phyloP scores from a whole-genome alignment of 2,888 invertebrate genomes.

The Aleiodes leptofemur region DNA sequence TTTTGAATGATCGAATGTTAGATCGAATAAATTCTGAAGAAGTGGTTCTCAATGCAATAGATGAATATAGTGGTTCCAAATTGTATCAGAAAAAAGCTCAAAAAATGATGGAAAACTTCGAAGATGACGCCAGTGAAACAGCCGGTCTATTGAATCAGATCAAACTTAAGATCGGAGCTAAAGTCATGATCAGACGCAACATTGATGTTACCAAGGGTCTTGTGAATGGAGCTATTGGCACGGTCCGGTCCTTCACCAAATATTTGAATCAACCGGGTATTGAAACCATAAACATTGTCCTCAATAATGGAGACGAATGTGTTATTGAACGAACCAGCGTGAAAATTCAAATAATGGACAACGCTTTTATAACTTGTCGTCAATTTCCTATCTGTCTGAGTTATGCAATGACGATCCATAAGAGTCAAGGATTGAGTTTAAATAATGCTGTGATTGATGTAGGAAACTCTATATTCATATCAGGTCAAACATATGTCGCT shows the following conservation, averaged over 20 bases:
- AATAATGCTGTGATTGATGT: conserved; percentile 51
- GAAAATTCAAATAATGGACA: neutral
- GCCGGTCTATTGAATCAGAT: conserved; percentile 55
- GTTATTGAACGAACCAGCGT: neutral
- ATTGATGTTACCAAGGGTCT: neutral
- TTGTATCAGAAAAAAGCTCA: conserved; percentile 47
- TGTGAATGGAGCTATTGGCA: conserved; percentile 23
- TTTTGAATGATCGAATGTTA: conserved; percentile 25
- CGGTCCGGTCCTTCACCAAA: conserved; percentile 29
- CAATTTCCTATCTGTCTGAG: neutral
- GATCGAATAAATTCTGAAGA: conserved; percentile 14
- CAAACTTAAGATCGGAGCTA: conserved; percentile 33
- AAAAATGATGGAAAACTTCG: conserved; percentile 49
- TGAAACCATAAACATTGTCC: conserved; percentile 22
- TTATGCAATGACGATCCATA: neutral
- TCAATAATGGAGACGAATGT: neutral
- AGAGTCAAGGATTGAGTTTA: conserved; percentile 35
- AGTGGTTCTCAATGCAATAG: conserved; percentile 28
- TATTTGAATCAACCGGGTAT: neutral
- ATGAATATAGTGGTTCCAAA: conserved; percentile 50
- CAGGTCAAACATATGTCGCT: conserved; percentile 58
- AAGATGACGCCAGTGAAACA: conserved; percentile 55
- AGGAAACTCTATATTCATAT: conserved; percentile 51
- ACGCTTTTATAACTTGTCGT: neutral
- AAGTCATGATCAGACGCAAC: neutral